Evolutionary conservation across 2,113 vertebrate species (phyloP).

Genomic region (Oncorhynchus kisutch): DNA sequence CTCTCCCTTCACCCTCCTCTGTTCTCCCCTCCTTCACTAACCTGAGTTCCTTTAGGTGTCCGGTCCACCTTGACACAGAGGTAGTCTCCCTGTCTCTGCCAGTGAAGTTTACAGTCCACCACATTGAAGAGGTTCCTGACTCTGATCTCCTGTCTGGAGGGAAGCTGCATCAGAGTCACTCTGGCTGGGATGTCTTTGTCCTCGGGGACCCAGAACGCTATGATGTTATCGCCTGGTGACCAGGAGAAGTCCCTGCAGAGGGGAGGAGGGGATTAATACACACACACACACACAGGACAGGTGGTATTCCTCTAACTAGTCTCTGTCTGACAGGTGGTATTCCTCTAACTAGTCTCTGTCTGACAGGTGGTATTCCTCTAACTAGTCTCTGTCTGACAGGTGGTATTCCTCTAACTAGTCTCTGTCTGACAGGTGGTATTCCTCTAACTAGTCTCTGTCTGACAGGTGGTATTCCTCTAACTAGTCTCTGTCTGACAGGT

Average conservation of each 20-base stretch:
- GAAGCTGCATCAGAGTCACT: constrained; percentile 97
- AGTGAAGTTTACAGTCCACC: constrained; percentile 96
- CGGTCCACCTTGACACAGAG: constrained; percentile 96
- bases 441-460: too few relatives aligned
- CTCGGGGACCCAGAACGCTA: constrained; percentile 98
- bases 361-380: too few relatives aligned
- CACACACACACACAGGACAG: too few relatives aligned
- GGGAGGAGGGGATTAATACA: not conserved
- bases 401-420: too few relatives aligned
- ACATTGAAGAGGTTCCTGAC: constrained; percentile 97
- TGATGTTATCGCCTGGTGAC: constrained; percentile 98
- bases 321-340: too few relatives aligned
- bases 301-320: too few relatives aligned
- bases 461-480: too few relatives aligned
- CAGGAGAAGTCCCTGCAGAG: constrained; percentile 91
- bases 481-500: too few relatives aligned
- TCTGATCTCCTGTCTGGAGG: constrained; percentile 91
- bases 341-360: too few relatives aligned
- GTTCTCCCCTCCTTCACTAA: constrained; percentile 41
- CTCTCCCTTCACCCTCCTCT: not conserved
- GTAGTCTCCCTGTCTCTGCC: constrained; percentile 98
- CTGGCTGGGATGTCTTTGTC: constrained; percentile 98
- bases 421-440: too few relatives aligned
- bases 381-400: too few relatives aligned
- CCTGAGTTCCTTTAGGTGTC: constrained; percentile 95